Base-by-base conservation (phyloP, 2,888 invertebrate genomes). In the Rosalia funebris region DNA sequence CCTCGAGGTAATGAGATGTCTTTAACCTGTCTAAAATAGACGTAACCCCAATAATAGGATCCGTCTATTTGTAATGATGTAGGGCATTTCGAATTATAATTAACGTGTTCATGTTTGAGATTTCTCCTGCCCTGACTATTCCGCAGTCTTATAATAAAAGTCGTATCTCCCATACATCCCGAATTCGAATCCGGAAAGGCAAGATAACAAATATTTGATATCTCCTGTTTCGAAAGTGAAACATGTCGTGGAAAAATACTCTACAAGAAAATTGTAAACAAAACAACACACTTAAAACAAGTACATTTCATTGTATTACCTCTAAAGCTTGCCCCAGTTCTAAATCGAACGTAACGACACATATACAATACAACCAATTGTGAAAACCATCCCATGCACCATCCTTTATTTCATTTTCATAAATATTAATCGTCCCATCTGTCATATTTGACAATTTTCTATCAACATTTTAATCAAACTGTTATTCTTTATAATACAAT, bases 141-240 rank as follows among this genome's bases (percentile, higher is more conserved):
- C 58, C 95, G 89, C 68, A 98, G 87, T 64, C 97, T 87, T 76
- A 99, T 94, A 78, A 97, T 96, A 82, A 97, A 99, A 81, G 93
- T 94, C 45, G 98, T 98, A 80, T 99, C 98, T 47, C 98, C 97
- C 95, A 98, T 97, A 80, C 97, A 96, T 54, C 97, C 96, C 1
- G 98, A 98, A 84, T 99, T 99, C 0, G 98, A 98, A 82, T 99
- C 99, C 1, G 99, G 99, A 82, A 99, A 99, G 36, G 98, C 96
- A 80, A 98, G 85, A 81, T 99, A 99, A 82, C 98, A 98, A 71
- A 99, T 93, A 83, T 94, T 96, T 67, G 91, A 91, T 76, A 93
- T 91, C 82, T 96, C 95, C 82, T 92, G 91, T 77, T 95, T 95
- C 0, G 89, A 87, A 67, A 95, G 82, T 67, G 86, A 86, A 16